Evolutionary conservation across 1,140 invertebrate genomes (phyloP).

Genomic region (Drosophila pallidifrons): DNA sequence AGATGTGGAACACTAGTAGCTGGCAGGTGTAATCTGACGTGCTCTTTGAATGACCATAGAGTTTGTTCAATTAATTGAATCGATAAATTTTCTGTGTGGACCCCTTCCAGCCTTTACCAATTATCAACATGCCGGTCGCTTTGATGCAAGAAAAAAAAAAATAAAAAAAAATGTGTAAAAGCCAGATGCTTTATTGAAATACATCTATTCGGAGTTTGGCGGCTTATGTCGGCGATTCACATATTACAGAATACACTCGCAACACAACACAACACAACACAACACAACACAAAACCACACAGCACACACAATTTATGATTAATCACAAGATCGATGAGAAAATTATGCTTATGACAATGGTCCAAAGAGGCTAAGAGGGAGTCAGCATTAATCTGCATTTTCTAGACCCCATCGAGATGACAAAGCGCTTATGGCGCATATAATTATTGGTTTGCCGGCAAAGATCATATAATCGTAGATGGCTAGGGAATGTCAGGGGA

Average conservation of each 20-base stretch:
- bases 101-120: not conserved
- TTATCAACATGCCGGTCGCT: conserved; percentile 37
- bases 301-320: conserved; percentile 75
- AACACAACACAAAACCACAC: not conserved
- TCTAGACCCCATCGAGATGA: conserved; percentile 73
- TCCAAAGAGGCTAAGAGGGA: conserved; percentile 30
- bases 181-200: conserved; percentile 76
- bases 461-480: conserved; percentile 61
- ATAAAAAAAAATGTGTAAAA: conserved; percentile 25
- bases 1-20: conserved; percentile 80
- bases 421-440: conserved; percentile 81
- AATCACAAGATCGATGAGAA: conserved; percentile 84
- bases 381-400: conserved; percentile 77
- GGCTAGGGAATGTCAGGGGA: too few relatives aligned
- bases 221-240: conserved; percentile 43
- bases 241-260: conserved; percentile 49
- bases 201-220: conserved; percentile 52
- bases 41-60: conserved; percentile 51
- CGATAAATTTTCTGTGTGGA: conserved; percentile 3
- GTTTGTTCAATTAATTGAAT: conserved; percentile 67
- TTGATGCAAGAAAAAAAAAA: conserved; percentile 30
- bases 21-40: conserved; percentile 78
- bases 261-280: conserved; percentile 30
- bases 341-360: conserved; percentile 82
- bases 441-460: conserved; percentile 78